Evolutionary conservation across 2,888 invertebrate genomes (phyloP).

Genomic region (Piscicola geometra): DNA sequence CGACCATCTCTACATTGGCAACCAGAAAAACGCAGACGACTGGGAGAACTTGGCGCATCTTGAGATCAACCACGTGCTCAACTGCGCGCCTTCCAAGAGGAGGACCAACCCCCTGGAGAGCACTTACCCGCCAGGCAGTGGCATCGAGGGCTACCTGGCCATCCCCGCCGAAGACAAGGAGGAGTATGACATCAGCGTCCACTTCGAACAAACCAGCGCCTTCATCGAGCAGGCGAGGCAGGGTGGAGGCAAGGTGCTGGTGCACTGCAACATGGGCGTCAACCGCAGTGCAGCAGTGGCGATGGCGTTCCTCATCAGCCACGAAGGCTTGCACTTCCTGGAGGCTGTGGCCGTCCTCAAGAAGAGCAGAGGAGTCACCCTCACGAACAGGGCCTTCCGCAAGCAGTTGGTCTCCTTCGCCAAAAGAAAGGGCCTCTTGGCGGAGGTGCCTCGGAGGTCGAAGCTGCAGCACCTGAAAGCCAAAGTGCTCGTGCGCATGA

Average conservation of each 20-base stretch:
- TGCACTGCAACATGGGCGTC: constrained; percentile 45
- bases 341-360: constrained; percentile 41
- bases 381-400: constrained; percentile 44
- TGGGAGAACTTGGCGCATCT: constrained; percentile 30
- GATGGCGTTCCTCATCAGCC: constrained; percentile 43
- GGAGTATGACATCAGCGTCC: constrained; percentile 42
- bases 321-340: constrained; percentile 37
- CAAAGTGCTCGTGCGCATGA: too few species aligned
- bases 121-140: constrained; percentile 39
- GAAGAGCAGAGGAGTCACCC: constrained; percentile 37
- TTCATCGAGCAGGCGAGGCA: constrained; percentile 41
- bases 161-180: constrained; percentile 44
- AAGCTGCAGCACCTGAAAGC: neutral
- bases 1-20: constrained; percentile 43
- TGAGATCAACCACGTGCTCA: constrained; percentile 44
- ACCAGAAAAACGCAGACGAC: constrained; percentile 44
- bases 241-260: constrained; percentile 39
- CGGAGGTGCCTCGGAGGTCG: constrained; percentile 18
- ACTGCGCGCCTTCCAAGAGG: constrained; percentile 41
- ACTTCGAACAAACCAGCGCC: constrained; percentile 40
- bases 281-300: constrained; percentile 44
- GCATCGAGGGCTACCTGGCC: constrained; percentile 39
- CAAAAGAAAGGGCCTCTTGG: constrained; percentile 39
- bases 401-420: constrained; percentile 43
- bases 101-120: constrained; percentile 33